Evolutionary conservation across 2,113 vertebrate species (phyloP), one percentile per base, ranked within the genome.

Genomic region (Ellobius talpinus): DNA sequence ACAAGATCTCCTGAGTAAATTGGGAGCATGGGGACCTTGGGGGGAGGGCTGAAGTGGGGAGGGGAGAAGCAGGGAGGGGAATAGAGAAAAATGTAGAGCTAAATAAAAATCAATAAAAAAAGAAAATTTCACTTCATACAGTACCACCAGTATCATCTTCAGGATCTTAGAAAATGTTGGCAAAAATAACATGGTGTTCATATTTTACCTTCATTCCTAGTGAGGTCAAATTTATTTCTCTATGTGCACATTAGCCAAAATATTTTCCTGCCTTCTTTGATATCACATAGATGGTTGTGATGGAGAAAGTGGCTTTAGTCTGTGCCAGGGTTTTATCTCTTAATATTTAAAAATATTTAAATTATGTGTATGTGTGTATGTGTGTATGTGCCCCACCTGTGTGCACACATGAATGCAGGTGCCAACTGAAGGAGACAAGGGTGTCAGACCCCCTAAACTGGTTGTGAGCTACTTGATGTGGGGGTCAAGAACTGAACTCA

Each of bases 171-270:
- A 82, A 45, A 29, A 36, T 50, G 16, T 73, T 90, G 81, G 23
- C 3, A 45, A 58, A 63, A 95, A 66, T 68, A 65, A 58, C 14
- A 14, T 2, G 16, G 12, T 21, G 9, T 12, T 91, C 85, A 84
- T 73, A 45, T 73, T 89, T 94, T 50, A 61, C 84, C 74, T 94
- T 61, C 17, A 73, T 93, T 84, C 45, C 79, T 21, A 58, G 19
- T 31, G 33, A 61, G 47, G 55, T n/a, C 73, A 26, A 36, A 24
- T 89, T 88, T 73, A 74, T 74, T 79, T 96, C 65, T 72, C 47
- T 89, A 2, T 31, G 14, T 21, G 36, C 11, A 7, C 2, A 7
- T 36, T 74, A 55, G 55, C 79, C 24, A 42, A 42, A 78, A 23
- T 39, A 21, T 63, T 87, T 91, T 76, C 39, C 21, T 73, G 23